Conservation (phyloP, 2,113 vertebrate species). For the Aegotheles bennettii region DNA sequence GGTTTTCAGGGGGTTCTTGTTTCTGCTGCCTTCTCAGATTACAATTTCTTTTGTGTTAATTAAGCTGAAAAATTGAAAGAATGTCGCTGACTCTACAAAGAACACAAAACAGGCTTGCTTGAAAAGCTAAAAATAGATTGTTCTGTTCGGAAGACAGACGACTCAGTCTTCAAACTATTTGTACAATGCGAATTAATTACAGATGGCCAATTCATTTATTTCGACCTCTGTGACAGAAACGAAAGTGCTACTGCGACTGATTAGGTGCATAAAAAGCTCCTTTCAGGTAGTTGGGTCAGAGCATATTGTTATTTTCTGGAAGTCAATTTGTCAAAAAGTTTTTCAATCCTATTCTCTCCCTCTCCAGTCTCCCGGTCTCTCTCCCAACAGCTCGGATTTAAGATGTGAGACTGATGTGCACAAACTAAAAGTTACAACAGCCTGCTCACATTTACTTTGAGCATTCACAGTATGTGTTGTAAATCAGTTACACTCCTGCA, state of each 20-base stretch:
- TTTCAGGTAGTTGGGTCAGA: background rate
- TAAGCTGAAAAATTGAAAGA: constrained; percentile 71
- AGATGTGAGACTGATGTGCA: background rate
- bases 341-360: background rate
- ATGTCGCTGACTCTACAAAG: constrained; percentile 76
- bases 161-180: constrained; percentile 59
- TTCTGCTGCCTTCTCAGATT: constrained; percentile 70
- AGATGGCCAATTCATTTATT: constrained; percentile 60
- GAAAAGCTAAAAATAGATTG: constrained; percentile 70
- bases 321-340: background rate
- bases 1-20: constrained; percentile 46
- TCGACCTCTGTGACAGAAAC: constrained; percentile 50
- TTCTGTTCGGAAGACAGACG: constrained; percentile 67
- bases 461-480: background rate
- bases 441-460: background rate
- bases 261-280: background rate
- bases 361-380: background rate
- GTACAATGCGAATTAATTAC: constrained; percentile 61
- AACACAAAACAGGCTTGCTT: constrained; percentile 69
- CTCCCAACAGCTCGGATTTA: background rate
- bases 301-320: background rate
- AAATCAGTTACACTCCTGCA: background rate
- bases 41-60: constrained; percentile 74
- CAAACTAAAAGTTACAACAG: background rate
- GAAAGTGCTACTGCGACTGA: background rate